Conservation (phyloP, 2,113 vertebrate genomes). For the Onychostruthus taczanowskii region DNA sequence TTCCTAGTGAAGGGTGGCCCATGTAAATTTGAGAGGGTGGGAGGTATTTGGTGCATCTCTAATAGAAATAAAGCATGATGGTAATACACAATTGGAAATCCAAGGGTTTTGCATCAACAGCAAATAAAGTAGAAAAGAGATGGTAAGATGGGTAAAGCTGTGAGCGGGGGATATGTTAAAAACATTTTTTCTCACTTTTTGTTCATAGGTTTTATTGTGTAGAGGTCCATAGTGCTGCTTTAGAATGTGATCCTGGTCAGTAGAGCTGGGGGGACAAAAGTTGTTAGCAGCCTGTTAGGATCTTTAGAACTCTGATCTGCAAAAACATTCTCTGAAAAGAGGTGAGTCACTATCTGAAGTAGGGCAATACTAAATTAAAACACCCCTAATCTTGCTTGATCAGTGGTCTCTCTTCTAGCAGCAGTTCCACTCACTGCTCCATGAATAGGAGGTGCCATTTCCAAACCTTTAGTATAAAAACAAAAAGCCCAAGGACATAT, state of each 20-base stretch:
- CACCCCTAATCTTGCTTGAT: background rate
- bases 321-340: conserved; percentile 46
- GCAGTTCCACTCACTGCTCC: background rate
- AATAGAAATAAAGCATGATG: background rate
- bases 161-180: background rate
- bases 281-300: background rate
- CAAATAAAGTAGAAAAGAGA: background rate
- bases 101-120: background rate
- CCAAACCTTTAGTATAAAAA: background rate
- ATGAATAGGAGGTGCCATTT: conserved; percentile 4
- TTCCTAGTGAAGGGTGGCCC: background rate
- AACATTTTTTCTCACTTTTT: background rate
- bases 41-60: background rate
- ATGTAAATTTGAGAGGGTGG: too few relatives aligned
- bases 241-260: conserved; percentile 5
- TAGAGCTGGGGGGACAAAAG: conserved; percentile 16
- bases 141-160: background rate
- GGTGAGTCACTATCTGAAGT: background rate
- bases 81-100: background rate
- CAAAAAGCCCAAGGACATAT: background rate
- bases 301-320: conserved; percentile 67
- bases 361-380: conserved; percentile 4
- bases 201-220: background rate
- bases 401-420: background rate
- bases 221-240: background rate